Conservation (phyloP, 37 sponge, comb jelly and placozoan genomes). For the Crambe crambe region DNA sequence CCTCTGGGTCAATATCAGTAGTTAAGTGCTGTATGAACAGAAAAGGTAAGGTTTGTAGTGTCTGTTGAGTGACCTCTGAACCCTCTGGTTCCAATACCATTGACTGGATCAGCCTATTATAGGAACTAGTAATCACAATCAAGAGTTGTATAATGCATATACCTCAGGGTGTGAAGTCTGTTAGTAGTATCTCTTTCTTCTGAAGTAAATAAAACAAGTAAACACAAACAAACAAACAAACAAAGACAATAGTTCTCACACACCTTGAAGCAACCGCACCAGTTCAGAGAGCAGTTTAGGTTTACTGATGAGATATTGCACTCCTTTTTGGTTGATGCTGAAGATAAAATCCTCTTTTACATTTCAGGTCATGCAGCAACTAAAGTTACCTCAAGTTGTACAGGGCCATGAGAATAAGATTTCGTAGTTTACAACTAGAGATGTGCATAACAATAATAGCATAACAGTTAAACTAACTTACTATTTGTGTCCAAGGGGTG, state of each 20-base stretch:
- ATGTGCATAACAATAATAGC: neutral
- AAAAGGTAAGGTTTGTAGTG: slow-evolving; percentile 48
- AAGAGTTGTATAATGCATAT: neutral
- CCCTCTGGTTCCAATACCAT: slow-evolving; percentile 68
- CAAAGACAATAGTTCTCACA: neutral
- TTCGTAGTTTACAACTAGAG: slow-evolving; percentile 51
- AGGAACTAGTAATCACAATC: neutral
- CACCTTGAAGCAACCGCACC: slow-evolving; percentile 70
- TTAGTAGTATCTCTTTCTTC: slow-evolving; percentile 32
- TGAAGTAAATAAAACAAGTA: neutral
- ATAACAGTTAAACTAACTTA: slow-evolving; percentile 17
- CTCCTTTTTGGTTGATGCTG: slow-evolving; percentile 77
- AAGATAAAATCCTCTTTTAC: neutral
- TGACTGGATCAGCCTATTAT: slow-evolving; percentile 71
- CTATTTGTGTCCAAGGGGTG: slow-evolving; percentile 47
- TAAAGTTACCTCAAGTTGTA: slow-evolving; percentile 86
- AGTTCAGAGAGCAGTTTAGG: slow-evolving; percentile 43
- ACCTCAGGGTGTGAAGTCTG: slow-evolving; percentile 31
- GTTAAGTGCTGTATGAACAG: slow-evolving; percentile 41
- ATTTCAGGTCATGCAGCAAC: neutral
- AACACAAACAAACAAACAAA: too few species aligned
- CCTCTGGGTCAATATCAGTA: slow-evolving; percentile 36
- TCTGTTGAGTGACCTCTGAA: slow-evolving; percentile 50
- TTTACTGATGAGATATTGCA: slow-evolving; percentile 43
- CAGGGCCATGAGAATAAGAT: slow-evolving; percentile 71